Evolutionary conservation across 2,113 vertebrate species (phyloP), one percentile per base, ranked within the genome.

Genomic region (Euleptes europaea): DNA sequence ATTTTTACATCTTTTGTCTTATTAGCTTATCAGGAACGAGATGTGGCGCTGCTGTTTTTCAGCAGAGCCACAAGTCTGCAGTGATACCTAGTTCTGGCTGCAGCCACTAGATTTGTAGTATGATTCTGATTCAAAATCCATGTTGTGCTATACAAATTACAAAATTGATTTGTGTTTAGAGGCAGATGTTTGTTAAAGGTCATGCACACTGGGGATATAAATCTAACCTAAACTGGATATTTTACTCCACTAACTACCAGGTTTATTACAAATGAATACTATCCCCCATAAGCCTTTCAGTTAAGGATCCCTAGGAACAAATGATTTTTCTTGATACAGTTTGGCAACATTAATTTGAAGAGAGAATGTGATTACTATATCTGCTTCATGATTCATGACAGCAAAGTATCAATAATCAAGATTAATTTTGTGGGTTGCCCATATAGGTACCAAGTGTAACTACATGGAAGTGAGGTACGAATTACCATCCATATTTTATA

Each of bases 281-380:
- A 72, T 84, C 79, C 5, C 26, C 15, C 78, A 5, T 5, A 80
- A 89, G 81, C 54, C 78, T 54, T 77, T 84, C 89, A 28, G 2
- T 40, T 76, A 75, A 70, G 78, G 80, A 75, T 83, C 85, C 66
- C 78, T 85, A 86, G 82, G 33, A 84, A 82, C 93, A 89, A 89
- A 92, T 93, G 85, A 83, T 92, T 91, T 66, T 91, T 84, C 87
- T 72, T 88, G 89, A 38, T 83, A 86, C 90, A 89, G 89, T 93
- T 92, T 91, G 81, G 72, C 80, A 89, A 87, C 70, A 49, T 35
- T 88, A 84, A 84, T 80, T 84, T 88, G 78, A 86, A 93, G 92
- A 75, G 89, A 19, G 28, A 89, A 89, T 40, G 63, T 63, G 75
- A 84, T 89, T 88, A 92, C 65, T 83, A 85, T 71, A 89, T 74